Percentiles rank a stretch among this genome's conserved stretches.
phyloP scores from a whole-genome alignment of 1,140 invertebrate species.

The Diprion similis region DNA sequence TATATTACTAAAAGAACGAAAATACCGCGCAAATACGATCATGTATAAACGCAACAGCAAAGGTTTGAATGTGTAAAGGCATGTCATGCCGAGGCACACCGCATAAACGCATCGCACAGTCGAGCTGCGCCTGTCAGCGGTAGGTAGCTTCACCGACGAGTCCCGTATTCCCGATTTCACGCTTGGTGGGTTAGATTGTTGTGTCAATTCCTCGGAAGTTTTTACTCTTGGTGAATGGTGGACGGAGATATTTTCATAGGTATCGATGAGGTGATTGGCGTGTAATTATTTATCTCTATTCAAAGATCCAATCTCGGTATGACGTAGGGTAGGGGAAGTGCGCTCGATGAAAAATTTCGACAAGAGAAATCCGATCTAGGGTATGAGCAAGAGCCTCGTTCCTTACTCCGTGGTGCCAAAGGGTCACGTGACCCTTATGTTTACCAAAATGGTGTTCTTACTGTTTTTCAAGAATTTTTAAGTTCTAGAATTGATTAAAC shows the following conservation, averaged over 20 bases:
- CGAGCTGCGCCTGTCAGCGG: slow-evolving; percentile 3
- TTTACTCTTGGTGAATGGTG: background rate
- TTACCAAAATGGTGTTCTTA: slow-evolving; percentile 58
- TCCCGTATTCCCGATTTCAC: background rate
- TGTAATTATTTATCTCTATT: too few relatives aligned
- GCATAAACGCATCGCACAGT: background rate
- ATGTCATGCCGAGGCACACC: too few relatives aligned
- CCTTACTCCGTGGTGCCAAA: slow-evolving; percentile 26
- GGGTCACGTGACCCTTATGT: slow-evolving; percentile 56
- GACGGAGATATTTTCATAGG: background rate
- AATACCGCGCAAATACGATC: too few relatives aligned
- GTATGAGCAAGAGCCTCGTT: background rate
- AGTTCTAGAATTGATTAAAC: background rate
- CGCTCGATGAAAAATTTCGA: background rate
- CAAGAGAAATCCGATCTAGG: background rate
- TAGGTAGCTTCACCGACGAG: background rate
- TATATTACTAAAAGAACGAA: too few relatives aligned
- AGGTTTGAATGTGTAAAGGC: too few relatives aligned
- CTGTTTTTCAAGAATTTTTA: slow-evolving; percentile 37
- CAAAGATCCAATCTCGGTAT: background rate
- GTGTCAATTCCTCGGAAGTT: background rate
- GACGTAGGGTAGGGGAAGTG: background rate
- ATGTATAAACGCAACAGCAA: too few relatives aligned
- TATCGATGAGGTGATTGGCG: too few relatives aligned
- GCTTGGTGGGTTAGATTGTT: background rate